Evolutionary conservation across 2,113 vertebrate genomes (phyloP), one percentile per base, ranked within the genome.

Genomic region (Hippocampus abdominalis): DNA sequence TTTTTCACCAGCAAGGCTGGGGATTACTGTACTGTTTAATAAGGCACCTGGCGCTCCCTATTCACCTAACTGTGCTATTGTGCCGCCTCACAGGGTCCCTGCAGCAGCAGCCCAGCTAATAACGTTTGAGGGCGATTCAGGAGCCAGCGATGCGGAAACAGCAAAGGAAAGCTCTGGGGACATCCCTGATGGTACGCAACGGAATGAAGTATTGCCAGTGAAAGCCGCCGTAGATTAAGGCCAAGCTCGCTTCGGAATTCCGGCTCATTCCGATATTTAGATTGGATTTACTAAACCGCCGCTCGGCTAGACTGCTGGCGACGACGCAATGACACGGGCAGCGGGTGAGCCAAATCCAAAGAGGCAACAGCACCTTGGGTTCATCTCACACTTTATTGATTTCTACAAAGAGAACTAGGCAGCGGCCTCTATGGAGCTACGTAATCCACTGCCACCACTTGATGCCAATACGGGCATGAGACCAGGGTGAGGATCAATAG

Each of bases 401-500:
- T 83, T 71, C 68, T 57, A 12, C 48, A 1, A 53, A 29, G 62
- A 77, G 3, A 66, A 64, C 20, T 29, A 36, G 53, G 56, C 66
- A 57, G 2, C 8, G 13, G 42, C 1, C 39, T 62, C 32, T 12
- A 62, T 62, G 21, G 46, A n/a, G 64, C 68, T 73, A 44, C 56
- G n/a, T 66, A 46, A 27, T 23, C n/a, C 46, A 42, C 74, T 66
- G 51, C 56, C 69, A 44, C 70, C 78, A 85, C 89, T 87, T 84
- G 80, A 85, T 86, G 86, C 80, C 71, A 49, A 68, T 79, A 63
- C 78, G 63, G 83, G 81, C 88, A 78, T 82, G 85, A 88, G 86
- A 79, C 78, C 79, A 84, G 86, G 73, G 81, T 68, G 76, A 76
- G 81, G 81, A 88, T 91, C 89, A 88, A 91, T 89, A 85, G 81